These are phyloP conservation scores for Neocrepidodera transversa DNA, from an alignment of 2,888 invertebrate species.

Conservation along the genomic window DNA sequence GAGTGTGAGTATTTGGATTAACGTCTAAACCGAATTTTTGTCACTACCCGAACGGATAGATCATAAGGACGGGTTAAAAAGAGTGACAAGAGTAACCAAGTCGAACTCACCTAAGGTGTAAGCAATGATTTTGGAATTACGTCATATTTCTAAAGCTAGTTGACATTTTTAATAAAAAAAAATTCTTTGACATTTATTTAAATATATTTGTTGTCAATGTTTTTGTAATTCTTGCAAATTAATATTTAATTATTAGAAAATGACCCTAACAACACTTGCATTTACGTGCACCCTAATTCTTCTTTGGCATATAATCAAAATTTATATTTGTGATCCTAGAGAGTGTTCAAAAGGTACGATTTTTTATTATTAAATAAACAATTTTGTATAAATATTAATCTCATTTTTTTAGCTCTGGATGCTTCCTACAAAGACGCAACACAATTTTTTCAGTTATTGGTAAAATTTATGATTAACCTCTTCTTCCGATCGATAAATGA, in stretches of 20 bases:
- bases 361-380: no score
- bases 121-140: no score
- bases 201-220: not conserved
- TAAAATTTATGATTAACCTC: not conserved
- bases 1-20: no score
- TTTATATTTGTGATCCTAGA: slow-evolving; percentile 3
- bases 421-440: slow-evolving; percentile 5
- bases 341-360: slow-evolving; percentile 1
- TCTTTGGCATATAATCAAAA: not conserved
- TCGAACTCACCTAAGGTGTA: no score
- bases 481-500: not conserved
- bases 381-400: no score
- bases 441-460: not conserved
- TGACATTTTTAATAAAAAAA: no score
- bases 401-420: not conserved
- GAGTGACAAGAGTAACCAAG: no score
- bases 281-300: slow-evolving; percentile 1
- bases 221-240: not conserved
- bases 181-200: not conserved
- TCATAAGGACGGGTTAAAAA: no score
- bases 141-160: no score
- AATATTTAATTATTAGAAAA: not conserved
- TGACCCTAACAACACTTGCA: slow-evolving; percentile 3
- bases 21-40: no score
- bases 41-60: no score